A percentile compares a stretch with the other conserved stretches of the same genome.
These are phyloP conservation scores for Zhuqinia jingwanae DNA, from an alignment of 2,888 invertebrate genomes.

Conservation along the genomic window DNA sequence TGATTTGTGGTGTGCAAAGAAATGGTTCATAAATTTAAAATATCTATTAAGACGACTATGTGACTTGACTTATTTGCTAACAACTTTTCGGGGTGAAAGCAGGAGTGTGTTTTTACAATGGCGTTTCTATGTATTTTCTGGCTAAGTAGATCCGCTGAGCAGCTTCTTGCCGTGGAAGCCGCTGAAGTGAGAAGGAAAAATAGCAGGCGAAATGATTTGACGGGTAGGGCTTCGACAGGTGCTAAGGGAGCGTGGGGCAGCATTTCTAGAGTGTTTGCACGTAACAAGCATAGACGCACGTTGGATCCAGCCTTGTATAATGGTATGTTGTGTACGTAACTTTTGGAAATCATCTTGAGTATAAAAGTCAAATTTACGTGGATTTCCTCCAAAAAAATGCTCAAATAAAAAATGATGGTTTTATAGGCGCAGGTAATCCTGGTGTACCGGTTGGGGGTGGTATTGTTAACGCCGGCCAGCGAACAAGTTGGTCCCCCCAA, in stretches of 20 bases:
- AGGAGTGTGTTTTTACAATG: too few relatives aligned
- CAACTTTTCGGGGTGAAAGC: too few relatives aligned
- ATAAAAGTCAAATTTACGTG: conserved; percentile 68
- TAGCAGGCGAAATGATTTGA: conserved; percentile 78
- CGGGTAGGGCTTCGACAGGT: conserved; percentile 78
- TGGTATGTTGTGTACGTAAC: too few relatives aligned
- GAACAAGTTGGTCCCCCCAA: conserved; percentile 79
- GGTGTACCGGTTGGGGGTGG: conserved; percentile 37
- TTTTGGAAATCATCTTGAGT: background rate
- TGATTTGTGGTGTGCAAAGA: conserved; percentile 37
- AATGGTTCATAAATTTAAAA: too few relatives aligned
- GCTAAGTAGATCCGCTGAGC: conserved; percentile 88
- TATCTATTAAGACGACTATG: too few relatives aligned
- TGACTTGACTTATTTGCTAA: too few relatives aligned
- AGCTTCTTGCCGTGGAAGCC: conserved; percentile 85
- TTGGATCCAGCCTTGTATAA: conserved; percentile 85
- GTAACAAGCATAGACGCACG: conserved; percentile 91
- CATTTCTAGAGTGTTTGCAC: conserved; percentile 93
- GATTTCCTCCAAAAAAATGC: conserved; percentile 49
- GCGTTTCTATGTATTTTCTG: too few relatives aligned
- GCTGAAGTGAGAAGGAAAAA: conserved; percentile 79
- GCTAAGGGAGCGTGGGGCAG: conserved; percentile 90
- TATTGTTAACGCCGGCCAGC: conserved; percentile 73
- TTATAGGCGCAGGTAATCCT: conserved; percentile 11
- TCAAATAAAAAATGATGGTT: too few relatives aligned